Percentiles rank a stretch among this genome's conserved stretches.
Conservation (phyloP, 2,888 invertebrate species). For the Tetheella fluctuosa region DNA sequence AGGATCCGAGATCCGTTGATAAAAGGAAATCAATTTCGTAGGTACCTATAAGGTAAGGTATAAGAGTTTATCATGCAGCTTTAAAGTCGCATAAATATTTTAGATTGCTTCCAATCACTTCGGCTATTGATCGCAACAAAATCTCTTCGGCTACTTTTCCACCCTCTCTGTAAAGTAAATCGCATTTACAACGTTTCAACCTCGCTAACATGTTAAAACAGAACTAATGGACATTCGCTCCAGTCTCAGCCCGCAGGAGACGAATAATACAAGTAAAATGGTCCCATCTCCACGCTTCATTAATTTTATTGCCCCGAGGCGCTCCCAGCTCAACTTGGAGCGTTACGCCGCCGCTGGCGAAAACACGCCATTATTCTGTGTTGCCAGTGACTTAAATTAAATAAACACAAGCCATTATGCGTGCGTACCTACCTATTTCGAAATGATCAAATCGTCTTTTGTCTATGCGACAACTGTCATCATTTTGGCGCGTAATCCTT, state of each 20-base stretch:
- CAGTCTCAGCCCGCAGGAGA: conserved; percentile 83
- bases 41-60: background rate
- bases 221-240: conserved; percentile 85
- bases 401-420: conserved; percentile 80
- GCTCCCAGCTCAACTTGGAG: conserved; percentile 71
- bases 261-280: conserved; percentile 85
- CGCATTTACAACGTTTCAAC: conserved; percentile 84
- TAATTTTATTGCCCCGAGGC: conserved; percentile 83
- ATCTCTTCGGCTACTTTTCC: conserved; percentile 78
- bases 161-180: conserved; percentile 81
- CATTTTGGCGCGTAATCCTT: conserved; percentile 78
- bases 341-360: conserved; percentile 65
- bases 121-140: conserved; percentile 71
- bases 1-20: background rate
- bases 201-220: conserved; percentile 85
- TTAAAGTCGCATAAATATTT: conserved; percentile 44
- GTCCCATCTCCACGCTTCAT: conserved; percentile 84
- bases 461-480: conserved; percentile 79
- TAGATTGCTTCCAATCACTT: conserved; percentile 63
- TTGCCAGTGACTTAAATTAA: conserved; percentile 80
- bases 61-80: conserved; percentile 8
- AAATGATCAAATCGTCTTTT: conserved; percentile 66
- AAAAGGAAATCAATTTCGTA: background rate
- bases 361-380: conserved; percentile 80
- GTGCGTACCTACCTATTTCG: conserved; percentile 60